Base-by-base conservation (phyloP, 1,140 invertebrate genomes). In the Saccostrea echinata region DNA sequence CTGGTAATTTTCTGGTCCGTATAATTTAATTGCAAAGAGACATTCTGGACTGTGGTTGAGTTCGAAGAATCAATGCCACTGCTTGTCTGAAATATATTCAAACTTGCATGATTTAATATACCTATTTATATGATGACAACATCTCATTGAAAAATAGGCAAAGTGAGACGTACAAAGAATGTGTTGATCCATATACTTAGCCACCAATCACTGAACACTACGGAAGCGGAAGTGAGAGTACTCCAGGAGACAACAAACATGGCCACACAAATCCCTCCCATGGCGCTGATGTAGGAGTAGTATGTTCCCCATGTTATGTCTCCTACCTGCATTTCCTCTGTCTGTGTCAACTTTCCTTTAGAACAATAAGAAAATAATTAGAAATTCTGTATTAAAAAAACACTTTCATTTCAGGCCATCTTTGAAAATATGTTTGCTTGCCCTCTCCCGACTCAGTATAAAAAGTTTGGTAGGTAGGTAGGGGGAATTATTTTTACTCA, bases 181-280 rank as follows among this genome's bases (percentile, higher is more conserved):
- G 55, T 55, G 53, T 93, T 93, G 52, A 97, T 95, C 97, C 97
- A 97, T 83, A 94, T 90, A n/a, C 96, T 96, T 2, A 97, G 93
- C 96, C 97, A 97, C 95, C 96, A 96, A 82, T 96, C 96, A 90
- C 96, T 96, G 90, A 97, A 97, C 35, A 95, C 94, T 18, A 95
- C 95, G 43, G 95, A 95, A 1, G 95, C 95, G 52, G 96, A 95
- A 88, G 96, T 96, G n/a, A 96, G 80, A 1, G 96, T 92, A 84
- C 96, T 96, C 35, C 94, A 93, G 0, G 96, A 57, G 61, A 96
- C 88, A 16, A 97, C 94, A 9, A 96, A 85, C 21, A 83, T 8
- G 24, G 51, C 81, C 43, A 51, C 35, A 21, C 81, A 43, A 21
- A 83, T 51, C 16, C 96, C 96, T n/a, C 97, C 97, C 24, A 95